Conservation (phyloP, 1,140 invertebrate species). For the Thalassaphorura encarpata region DNA sequence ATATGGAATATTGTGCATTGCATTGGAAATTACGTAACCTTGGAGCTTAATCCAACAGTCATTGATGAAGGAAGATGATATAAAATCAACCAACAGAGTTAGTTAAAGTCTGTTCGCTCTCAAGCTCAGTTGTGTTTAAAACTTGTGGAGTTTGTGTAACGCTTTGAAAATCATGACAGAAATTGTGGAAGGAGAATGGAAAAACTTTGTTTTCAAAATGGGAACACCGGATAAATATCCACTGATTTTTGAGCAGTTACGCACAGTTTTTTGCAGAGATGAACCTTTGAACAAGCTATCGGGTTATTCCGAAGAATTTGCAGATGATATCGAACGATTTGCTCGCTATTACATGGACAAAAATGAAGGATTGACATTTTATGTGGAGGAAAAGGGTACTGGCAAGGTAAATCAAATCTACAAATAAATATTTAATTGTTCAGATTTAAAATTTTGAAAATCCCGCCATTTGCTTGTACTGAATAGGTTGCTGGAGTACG, state of each 20-base stretch:
- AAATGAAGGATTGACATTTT: conserved; percentile 14
- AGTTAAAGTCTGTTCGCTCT: no score
- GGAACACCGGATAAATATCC: conserved; percentile 8
- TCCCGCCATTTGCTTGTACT: background rate
- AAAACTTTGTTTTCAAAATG: conserved; percentile 16
- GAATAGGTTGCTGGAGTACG: conserved; percentile 14
- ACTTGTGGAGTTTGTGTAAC: no score
- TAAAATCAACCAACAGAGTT: no score
- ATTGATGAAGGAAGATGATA: no score
- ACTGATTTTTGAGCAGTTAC: conserved; percentile 7
- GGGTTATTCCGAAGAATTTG: background rate
- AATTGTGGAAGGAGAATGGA: conserved; percentile 21
- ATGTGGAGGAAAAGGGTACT: conserved; percentile 7
- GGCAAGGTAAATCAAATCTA: conserved; percentile 5
- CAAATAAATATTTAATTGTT: background rate
- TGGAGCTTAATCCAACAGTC: no score
- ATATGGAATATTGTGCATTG: no score
- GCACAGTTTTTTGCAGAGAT: conserved; percentile 14
- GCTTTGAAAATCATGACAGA: no score
- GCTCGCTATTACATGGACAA: background rate
- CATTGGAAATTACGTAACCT: no score
- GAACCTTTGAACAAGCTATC: conserved; percentile 7
- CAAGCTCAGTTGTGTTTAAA: no score
- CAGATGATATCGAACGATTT: conserved; percentile 8
- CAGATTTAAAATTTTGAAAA: background rate